Conservation (phyloP, 2,797 vertebrate genomes). For the Micromesistius poutassou region DNA sequence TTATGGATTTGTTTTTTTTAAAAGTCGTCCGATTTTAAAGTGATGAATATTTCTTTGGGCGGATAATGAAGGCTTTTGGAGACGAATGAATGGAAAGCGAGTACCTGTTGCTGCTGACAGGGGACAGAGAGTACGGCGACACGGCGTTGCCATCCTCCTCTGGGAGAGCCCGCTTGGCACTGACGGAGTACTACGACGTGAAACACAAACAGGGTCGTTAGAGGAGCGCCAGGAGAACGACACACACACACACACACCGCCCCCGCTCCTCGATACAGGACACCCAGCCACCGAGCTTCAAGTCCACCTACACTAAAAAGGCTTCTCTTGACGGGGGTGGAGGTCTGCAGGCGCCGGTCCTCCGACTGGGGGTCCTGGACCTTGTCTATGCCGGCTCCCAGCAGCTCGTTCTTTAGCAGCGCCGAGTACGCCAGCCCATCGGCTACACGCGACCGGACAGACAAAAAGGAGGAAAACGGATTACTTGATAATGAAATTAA, state of each 20-base stretch:
- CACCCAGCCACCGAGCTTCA: background rate
- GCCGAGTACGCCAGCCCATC: slow-evolving; percentile 96
- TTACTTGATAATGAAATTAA: background rate
- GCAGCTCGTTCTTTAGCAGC: slow-evolving; percentile 92
- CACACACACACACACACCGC: background rate
- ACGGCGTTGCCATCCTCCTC: slow-evolving; percentile 92
- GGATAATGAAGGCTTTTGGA: background rate
- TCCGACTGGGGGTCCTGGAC: slow-evolving; percentile 97
- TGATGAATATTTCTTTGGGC: background rate
- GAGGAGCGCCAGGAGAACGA: background rate
- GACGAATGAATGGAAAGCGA: background rate
- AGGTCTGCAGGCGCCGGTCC: slow-evolving; percentile 89
- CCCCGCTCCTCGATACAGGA: background rate
- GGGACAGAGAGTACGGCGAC: slow-evolving; percentile 94
- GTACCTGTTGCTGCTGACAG: slow-evolving; percentile 98
- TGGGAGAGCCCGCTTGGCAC: slow-evolving; percentile 87
- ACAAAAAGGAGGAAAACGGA: background rate
- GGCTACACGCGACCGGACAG: slow-evolving; percentile 33
- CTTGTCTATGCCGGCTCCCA: slow-evolving; percentile 96
- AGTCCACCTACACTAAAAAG: slow-evolving; percentile 86
- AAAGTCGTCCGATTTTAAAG: background rate
- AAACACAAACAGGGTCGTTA: slow-evolving; percentile 13
- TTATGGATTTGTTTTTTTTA: background rate
- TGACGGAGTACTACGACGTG: slow-evolving; percentile 86
- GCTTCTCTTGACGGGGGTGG: slow-evolving; percentile 91